Evolutionary conservation across 2,113 vertebrate genomes (phyloP).

Genomic region (Phylloscopus trochilus): DNA sequence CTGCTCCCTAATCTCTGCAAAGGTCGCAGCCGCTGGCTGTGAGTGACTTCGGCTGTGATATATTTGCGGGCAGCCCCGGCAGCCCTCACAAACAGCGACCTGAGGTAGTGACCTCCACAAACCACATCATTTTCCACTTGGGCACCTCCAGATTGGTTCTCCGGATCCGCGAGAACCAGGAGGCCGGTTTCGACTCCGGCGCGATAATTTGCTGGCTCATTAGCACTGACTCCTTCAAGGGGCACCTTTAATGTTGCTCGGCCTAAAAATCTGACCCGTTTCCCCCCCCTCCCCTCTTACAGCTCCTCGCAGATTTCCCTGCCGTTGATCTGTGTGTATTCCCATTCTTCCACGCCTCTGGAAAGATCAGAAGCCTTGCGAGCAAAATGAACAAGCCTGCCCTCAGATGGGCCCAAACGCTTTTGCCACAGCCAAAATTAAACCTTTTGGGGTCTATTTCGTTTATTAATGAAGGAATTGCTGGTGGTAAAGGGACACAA

Average conservation of each 20-base stretch:
- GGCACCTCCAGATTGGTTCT: constrained; percentile 68
- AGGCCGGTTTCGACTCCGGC: not conserved
- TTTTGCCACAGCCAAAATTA: not conserved
- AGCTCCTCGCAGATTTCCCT: not conserved
- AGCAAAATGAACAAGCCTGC: not conserved
- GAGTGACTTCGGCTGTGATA: not conserved
- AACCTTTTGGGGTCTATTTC: not conserved
- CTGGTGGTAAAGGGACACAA: not conserved
- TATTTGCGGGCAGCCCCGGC: not conserved
- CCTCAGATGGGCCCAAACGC: not conserved
- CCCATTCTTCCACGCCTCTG: not conserved
- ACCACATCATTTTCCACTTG: constrained; percentile 71
- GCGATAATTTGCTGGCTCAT: constrained; percentile 67
- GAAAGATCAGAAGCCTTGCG: not conserved
- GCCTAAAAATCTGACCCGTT: constrained; percentile 32
- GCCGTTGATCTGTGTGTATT: not conserved
- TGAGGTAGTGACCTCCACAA: constrained; percentile 31
- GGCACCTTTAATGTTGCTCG: constrained; percentile 41
- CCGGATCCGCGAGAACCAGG: constrained; percentile 4
- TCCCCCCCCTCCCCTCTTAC: not conserved
- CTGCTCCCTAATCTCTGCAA: not conserved
- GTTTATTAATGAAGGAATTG: not conserved
- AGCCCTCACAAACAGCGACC: constrained; percentile 35
- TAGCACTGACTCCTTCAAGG: constrained; percentile 58
- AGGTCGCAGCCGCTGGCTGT: not conserved